These are phyloP conservation scores for Cossypha caffra DNA, from an alignment of 2,797 vertebrate genomes.

Conservation along the genomic window DNA sequence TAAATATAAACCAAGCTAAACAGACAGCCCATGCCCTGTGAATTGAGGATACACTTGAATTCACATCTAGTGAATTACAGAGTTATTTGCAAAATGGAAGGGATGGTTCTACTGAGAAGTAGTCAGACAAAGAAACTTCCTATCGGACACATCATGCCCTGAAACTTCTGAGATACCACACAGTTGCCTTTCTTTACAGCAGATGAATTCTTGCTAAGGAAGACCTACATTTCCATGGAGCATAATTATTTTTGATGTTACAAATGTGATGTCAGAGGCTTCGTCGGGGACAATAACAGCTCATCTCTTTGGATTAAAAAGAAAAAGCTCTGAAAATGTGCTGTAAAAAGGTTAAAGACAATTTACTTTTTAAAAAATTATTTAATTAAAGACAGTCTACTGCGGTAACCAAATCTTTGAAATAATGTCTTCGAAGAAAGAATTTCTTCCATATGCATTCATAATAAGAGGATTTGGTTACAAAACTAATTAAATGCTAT, in stretches of 20 bases:
- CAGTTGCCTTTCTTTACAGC: slow-evolving; percentile 59
- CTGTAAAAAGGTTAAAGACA: slow-evolving; percentile 71
- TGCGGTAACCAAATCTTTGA: slow-evolving; percentile 70
- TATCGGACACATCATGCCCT: slow-evolving; percentile 65
- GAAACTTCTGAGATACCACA: slow-evolving; percentile 37
- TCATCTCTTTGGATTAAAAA: slow-evolving; percentile 75
- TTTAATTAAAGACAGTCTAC: slow-evolving; percentile 69
- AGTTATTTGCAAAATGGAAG: slow-evolving; percentile 56
- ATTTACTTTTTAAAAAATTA: slow-evolving; percentile 72
- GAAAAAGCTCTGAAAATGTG: slow-evolving; percentile 70
- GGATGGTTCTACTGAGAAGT: slow-evolving; percentile 51
- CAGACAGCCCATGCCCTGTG: slow-evolving; percentile 67
- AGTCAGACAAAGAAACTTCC: slow-evolving; percentile 68
- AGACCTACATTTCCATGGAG: slow-evolving; percentile 46
- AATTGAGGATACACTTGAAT: slow-evolving; percentile 69
- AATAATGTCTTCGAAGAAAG: slow-evolving; percentile 67
- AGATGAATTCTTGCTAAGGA: slow-evolving; percentile 55
- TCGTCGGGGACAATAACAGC: slow-evolving; percentile 70
- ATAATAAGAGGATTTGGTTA: slow-evolving; percentile 75
- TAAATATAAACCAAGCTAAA: slow-evolving; percentile 75
- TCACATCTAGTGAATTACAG: slow-evolving; percentile 70
- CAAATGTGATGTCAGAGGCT: slow-evolving; percentile 68
- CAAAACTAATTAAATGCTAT: slow-evolving; percentile 73
- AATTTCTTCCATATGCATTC: slow-evolving; percentile 61
- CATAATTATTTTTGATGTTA: slow-evolving; percentile 67